Evolutionary conservation across 2,797 vertebrate species (phyloP), one percentile per base, ranked within the genome.

Genomic region (Chaunax sp.): DNA sequence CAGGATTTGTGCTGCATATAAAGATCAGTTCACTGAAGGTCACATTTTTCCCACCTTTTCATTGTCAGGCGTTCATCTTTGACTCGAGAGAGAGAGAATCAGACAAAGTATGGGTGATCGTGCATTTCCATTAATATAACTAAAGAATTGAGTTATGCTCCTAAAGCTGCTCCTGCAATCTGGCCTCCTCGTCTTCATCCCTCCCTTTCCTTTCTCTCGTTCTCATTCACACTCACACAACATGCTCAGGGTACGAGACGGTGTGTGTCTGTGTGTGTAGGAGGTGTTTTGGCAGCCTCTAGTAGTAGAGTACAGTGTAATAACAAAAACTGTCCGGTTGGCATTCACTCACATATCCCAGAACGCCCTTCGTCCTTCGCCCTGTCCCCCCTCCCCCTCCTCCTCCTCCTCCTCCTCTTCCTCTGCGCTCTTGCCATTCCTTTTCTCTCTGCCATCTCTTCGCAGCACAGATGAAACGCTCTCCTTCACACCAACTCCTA

Each of bases 401-500:
- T 75, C 67, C 56, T 68, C 72, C 40, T 77, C 75, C 76, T 77
- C 64, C 80, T 51, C 28, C 22, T 62, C 44, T 35, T 35, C 33
- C 33, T 35, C 33, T 9, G 10, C 33, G 33, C 33, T 35, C 33
- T 11, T 35, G 40, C 75, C 54, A 16, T 81, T 65, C 64, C 41
- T 52, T 80, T 70, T 72, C 64, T 77, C 66, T 49, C 58, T 75
- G 68, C 75, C 78, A 75, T 86, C 49, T 85, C 49, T 80, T 90
- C 80, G 1, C 87, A 84, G 86, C 84, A 82, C 87, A 91, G 89
- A 85, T 86, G 90, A 92, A 87, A 78, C 83, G 81, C 69, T 81
- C 63, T 81, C 73, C 69, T 66, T 87, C 82, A 72, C 83, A 84
- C 78, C 72, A 51, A 82, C 88, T 86, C 89, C 86, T 71, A 84